Percentiles rank a stretch among this genome's conserved stretches.
Conservation (phyloP, 2,113 vertebrate species). For the Peromyscus polionotus region DNA sequence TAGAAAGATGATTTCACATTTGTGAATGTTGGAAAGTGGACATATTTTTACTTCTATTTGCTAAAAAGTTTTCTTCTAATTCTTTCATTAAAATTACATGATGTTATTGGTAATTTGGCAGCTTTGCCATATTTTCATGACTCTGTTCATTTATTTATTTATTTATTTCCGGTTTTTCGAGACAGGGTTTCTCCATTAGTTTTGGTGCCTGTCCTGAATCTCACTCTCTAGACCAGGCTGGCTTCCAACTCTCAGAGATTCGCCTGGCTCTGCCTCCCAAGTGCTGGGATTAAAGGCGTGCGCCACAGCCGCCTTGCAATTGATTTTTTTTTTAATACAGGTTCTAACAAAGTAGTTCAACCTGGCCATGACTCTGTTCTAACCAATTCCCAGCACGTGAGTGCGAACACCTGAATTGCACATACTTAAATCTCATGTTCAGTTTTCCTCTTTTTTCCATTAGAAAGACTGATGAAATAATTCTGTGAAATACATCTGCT, state of each 20-base stretch:
- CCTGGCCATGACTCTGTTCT: neutral
- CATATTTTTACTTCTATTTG: neutral
- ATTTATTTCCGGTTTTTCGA: too few relatives aligned
- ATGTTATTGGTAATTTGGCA: neutral
- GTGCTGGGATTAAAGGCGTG: too few relatives aligned
- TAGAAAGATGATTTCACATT: conserved; percentile 16
- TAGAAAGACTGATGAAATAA: conserved; percentile 34
- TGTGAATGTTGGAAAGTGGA: conserved; percentile 29
- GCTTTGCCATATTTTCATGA: neutral
- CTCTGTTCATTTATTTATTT: too few relatives aligned
- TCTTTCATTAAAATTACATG: conserved; percentile 50
- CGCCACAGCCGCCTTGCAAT: too few relatives aligned
- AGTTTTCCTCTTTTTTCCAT: neutral
- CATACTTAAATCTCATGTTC: conserved; percentile 33
- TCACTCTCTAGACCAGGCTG: too few relatives aligned
- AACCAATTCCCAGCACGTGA: neutral
- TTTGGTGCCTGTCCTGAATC: too few relatives aligned
- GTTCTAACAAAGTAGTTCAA: too few relatives aligned
- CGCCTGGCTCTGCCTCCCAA: too few relatives aligned
- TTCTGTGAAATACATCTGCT: conserved; percentile 58
- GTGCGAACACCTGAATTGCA: neutral
- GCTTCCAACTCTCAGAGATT: too few relatives aligned
- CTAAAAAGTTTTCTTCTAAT: neutral
- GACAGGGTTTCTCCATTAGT: too few relatives aligned
- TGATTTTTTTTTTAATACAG: too few relatives aligned